Conservation (phyloP, 1,140 invertebrate species). For the Penaeus japonicus region DNA sequence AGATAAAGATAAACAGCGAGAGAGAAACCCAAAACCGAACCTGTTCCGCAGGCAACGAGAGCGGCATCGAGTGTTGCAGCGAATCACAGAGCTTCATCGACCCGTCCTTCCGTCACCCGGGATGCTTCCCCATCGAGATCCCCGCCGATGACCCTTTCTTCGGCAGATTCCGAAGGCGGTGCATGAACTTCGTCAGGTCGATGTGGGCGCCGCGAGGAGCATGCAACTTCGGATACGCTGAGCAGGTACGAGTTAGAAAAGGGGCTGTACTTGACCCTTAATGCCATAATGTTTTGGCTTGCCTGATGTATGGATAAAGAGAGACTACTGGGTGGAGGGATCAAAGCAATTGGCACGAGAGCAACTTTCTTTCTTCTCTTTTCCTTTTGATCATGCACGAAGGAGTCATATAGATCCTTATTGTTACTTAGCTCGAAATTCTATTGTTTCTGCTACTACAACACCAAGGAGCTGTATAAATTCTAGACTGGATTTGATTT, state of each 20-base stretch:
- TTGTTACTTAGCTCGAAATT: too few species aligned
- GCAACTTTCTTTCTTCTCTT: too few species aligned
- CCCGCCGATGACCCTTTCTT: conserved; percentile 85
- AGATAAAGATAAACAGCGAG: not conserved
- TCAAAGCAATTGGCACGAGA: too few species aligned
- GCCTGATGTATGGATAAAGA: too few species aligned
- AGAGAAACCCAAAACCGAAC: not conserved
- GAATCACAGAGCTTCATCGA: conserved; percentile 6
- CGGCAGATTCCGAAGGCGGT: conserved; percentile 73
- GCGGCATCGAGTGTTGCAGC: conserved; percentile 53
- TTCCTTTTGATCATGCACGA: too few species aligned
- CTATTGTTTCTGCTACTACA: too few species aligned
- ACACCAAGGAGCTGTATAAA: too few species aligned
- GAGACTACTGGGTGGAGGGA: too few species aligned
- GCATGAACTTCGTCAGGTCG: conserved; percentile 86
- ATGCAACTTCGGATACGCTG: conserved; percentile 51
- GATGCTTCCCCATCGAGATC: conserved; percentile 86
- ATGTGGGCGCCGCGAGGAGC: conserved; percentile 64
- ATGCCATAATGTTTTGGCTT: too few species aligned
- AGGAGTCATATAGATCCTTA: too few species aligned
- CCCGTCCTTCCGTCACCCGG: conserved; percentile 26
- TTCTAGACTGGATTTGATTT: too few species aligned
- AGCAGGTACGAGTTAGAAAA: conserved; percentile 33
- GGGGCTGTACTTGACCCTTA: not conserved
- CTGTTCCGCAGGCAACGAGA: conserved; percentile 35